Base-by-base conservation (phyloP, 2,888 invertebrate species). In the Ephialtes manifestator region DNA sequence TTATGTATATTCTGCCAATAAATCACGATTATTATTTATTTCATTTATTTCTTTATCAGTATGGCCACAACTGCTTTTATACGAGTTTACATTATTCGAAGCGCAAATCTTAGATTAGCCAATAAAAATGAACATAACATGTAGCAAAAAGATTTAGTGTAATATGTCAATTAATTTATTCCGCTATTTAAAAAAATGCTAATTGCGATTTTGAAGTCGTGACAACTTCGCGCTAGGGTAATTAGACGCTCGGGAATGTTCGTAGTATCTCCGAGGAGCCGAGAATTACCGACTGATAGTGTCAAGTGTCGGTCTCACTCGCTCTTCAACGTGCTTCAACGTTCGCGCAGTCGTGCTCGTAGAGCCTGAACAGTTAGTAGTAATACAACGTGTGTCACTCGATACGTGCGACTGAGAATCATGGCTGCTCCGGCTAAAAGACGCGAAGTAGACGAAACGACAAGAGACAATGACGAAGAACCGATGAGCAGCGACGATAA, bases 361-460 rank as follows among this genome's bases (percentile, higher is more conserved):
- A 4, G 58, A 28, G 13, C 24, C 7, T 15, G 28, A 13, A 58
- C 28, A 15, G 28, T 8, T 10, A 15, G 35, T 35, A 31, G 18
- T 18, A 8, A 15, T 35, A 28, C 68, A 72, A 67, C 75, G 74
- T 77, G 74, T 76, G 70, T 75, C 70, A 77, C 67, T 70, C 68
- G 43, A 85, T 86, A 80, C 85, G 86, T 89, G 88, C 74, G 28
- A 35, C 46, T 68, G 35, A 18, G 18, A 76, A 90, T 79, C 89
- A 94, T 94, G 94, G 91, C 94, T 76, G 93, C 93, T 74, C 94
- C 94, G 86, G 88, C 90, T 48, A 94, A 94, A 82, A 93, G 90
- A 88, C 93, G 94, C 88, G 93, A 92, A 35, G 68, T 93, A 84
- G 90, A 74, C 74, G 89, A 71, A 85, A 89, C 65, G 79, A 85